Evolutionary conservation across 1,140 invertebrate genomes (phyloP).

Genomic region (Alviniconcha marisindica): DNA sequence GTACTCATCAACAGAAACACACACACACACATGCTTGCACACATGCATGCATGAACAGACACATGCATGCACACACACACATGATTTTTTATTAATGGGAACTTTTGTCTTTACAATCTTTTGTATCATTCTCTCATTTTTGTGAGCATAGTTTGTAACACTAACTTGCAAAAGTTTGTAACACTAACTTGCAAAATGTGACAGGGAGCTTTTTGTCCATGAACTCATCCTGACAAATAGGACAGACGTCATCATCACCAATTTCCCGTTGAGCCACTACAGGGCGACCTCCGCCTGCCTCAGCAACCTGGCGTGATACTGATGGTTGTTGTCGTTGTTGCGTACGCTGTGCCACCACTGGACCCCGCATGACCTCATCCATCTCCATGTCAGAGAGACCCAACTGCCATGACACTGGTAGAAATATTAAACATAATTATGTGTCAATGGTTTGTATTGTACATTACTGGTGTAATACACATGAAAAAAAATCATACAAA

Average conservation of each 20-base stretch:
- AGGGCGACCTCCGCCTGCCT: slow-evolving; percentile 54
- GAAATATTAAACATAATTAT: slow-evolving; percentile 20
- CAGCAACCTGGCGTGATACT: slow-evolving; percentile 35
- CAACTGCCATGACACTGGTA: slow-evolving; percentile 74
- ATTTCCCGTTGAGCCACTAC: slow-evolving; percentile 72
- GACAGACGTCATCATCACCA: slow-evolving; percentile 74
- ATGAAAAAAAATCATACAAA: too few species aligned
- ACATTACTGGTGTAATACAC: too few species aligned
- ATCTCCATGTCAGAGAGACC: slow-evolving; percentile 75
- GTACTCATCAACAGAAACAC: too few species aligned
- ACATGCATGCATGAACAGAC: too few species aligned
- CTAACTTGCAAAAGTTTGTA: too few species aligned
- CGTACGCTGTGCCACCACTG: slow-evolving; percentile 41
- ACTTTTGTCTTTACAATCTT: too few species aligned
- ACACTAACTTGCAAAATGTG: slow-evolving; percentile 74
- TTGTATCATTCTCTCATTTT: too few species aligned
- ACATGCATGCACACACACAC: too few species aligned
- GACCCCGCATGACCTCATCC: slow-evolving; percentile 70
- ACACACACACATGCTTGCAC: slow-evolving; percentile 20
- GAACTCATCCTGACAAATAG: slow-evolving; percentile 76
- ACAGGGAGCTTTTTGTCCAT: slow-evolving; percentile 73
- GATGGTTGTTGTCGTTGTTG: slow-evolving; percentile 40
- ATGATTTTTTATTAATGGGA: too few species aligned
- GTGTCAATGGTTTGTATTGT: too few species aligned
- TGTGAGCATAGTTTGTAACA: too few species aligned